Evolutionary conservation across 2,888 invertebrate genomes (phyloP).

Genomic region (Pemphredon lugubris): DNA sequence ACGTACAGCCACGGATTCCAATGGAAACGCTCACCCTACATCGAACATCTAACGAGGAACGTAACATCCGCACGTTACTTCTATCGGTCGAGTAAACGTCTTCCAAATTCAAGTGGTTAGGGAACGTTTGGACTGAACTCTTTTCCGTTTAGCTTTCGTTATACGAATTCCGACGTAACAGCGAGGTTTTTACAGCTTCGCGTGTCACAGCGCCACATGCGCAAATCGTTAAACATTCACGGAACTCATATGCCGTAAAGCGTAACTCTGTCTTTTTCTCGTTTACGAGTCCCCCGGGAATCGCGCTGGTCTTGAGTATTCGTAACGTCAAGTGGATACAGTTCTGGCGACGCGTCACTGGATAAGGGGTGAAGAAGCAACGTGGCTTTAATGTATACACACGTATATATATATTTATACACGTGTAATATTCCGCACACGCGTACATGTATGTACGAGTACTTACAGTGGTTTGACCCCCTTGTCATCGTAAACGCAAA

Average conservation of each 20-base stretch:
- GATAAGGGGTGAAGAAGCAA: conserved; percentile 26
- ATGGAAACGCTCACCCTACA: too few species aligned
- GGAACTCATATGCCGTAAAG: conserved; percentile 53
- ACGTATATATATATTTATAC: neutral
- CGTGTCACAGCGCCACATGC: conserved; percentile 26
- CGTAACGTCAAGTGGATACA: conserved; percentile 17
- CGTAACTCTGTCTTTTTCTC: conserved; percentile 39
- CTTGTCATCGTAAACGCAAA: too few species aligned
- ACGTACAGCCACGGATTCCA: too few species aligned
- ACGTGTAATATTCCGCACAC: neutral
- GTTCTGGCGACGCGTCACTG: conserved; percentile 14
- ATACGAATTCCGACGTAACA: too few species aligned
- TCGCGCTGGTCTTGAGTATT: conserved; percentile 22
- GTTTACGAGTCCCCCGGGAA: conserved; percentile 48
- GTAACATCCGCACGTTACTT: too few species aligned
- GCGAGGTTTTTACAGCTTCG: conserved; percentile 12
- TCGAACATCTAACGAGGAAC: too few species aligned
- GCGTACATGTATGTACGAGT: neutral
- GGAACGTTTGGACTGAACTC: too few species aligned
- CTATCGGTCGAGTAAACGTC: too few species aligned
- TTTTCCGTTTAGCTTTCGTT: too few species aligned
- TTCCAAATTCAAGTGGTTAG: too few species aligned
- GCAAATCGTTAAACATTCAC: conserved; percentile 59
- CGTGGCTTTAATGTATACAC: conserved; percentile 16
- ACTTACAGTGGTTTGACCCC: too few species aligned